Conservation (phyloP, 1,140 invertebrate genomes). For the Cheumatopsyche charites region DNA sequence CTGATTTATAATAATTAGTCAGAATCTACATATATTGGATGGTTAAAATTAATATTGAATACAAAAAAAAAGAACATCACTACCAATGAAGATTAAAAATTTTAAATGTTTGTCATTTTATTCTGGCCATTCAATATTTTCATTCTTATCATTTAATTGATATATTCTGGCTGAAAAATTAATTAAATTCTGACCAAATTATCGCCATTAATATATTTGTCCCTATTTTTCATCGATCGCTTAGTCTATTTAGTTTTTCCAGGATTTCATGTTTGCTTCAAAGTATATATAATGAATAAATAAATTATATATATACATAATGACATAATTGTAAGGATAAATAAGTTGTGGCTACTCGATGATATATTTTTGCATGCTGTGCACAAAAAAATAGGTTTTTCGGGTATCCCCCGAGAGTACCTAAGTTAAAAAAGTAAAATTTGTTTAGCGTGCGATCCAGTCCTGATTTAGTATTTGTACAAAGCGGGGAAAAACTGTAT, state of each 20-base stretch:
- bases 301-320: conserved; percentile 39
- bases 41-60: too few species aligned
- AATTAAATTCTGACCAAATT: too few species aligned
- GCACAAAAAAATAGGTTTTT: conserved; percentile 34
- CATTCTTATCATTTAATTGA: too few species aligned
- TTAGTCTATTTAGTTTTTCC: conserved; percentile 45
- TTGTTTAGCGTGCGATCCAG: conserved; percentile 21
- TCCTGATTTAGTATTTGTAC: conserved; percentile 23
- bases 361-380: conserved; percentile 48
- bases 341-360: conserved; percentile 48
- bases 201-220: conserved; percentile 40
- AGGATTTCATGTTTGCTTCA: conserved; percentile 47
- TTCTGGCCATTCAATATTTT: too few species aligned
- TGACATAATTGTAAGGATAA: conserved; percentile 47
- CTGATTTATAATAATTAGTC: too few species aligned
- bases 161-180: too few species aligned
- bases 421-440: conserved; percentile 8
- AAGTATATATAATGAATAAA: conserved; percentile 42
- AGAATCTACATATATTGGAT: too few species aligned
- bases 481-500: conserved; percentile 5
- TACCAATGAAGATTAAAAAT: too few species aligned
- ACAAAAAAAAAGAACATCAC: too few species aligned
- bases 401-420: neutral
- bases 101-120: too few species aligned
- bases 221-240: conserved; percentile 45